phyloP scores from a whole-genome alignment of 2,797 vertebrate genomes.

The Syngnathus rostellatus region DNA sequence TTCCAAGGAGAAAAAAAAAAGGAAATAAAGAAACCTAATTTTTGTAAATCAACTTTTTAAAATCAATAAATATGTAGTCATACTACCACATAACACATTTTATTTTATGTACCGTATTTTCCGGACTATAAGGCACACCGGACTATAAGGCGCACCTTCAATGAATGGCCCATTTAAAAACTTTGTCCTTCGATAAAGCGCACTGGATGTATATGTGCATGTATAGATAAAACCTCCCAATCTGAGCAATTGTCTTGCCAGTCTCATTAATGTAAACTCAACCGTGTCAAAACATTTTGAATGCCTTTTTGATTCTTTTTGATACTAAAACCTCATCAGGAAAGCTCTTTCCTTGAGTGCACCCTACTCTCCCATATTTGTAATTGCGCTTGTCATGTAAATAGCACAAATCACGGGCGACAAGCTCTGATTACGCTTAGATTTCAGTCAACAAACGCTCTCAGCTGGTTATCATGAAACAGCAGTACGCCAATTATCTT shows the following conservation, averaged over 20 bases:
- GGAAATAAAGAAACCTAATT: not conserved
- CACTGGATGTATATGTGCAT: too few species aligned
- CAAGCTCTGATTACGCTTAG: slow-evolving; percentile 49
- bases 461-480: slow-evolving; percentile 51
- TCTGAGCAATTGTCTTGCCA: slow-evolving; percentile 8
- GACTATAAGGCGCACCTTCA: too few species aligned
- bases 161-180: too few species aligned
- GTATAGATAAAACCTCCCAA: not conserved
- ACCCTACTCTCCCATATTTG: slow-evolving; percentile 44
- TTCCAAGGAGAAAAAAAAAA: not conserved
- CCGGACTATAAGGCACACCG: too few species aligned
- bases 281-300: slow-evolving; percentile 30
- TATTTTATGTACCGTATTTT: too few species aligned
- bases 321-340: slow-evolving; percentile 33
- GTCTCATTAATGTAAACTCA: slow-evolving; percentile 10
- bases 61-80: not conserved
- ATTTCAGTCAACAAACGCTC: slow-evolving; percentile 54
- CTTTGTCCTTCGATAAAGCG: too few species aligned
- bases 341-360: slow-evolving; percentile 29
- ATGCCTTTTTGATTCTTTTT: slow-evolving; percentile 29
- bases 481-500: slow-evolving; percentile 48
- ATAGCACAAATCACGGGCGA: slow-evolving; percentile 43
- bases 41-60: not conserved
- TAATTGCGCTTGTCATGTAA: slow-evolving; percentile 54
- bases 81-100: not conserved